Conservation (phyloP, 1,140 invertebrate species). For the Nomia melanderi region DNA sequence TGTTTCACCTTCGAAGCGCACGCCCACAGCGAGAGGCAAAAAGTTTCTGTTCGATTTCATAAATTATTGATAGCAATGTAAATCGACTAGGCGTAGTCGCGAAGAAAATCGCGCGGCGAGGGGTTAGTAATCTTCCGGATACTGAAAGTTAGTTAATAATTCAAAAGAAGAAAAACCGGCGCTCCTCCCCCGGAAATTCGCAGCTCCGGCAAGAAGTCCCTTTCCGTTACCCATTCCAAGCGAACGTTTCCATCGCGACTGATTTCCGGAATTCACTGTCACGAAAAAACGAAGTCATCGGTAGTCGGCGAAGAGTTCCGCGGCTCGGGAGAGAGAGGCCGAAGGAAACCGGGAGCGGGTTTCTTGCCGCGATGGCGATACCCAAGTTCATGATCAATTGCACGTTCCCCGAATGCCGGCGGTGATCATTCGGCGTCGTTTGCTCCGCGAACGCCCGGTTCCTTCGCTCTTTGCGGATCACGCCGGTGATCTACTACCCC, state of each 20-base stretch:
- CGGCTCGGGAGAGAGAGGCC: neutral
- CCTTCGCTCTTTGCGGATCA: constrained; percentile 46
- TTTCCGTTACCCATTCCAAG: neutral
- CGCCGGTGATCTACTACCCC: constrained; percentile 65
- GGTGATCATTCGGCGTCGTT: constrained; percentile 61
- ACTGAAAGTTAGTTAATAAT: too few relatives aligned
- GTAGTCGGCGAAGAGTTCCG: neutral
- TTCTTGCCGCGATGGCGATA: constrained; percentile 9
- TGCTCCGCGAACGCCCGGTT: constrained; percentile 24
- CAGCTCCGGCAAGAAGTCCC: too few relatives aligned
- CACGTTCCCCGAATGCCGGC: constrained; percentile 42
- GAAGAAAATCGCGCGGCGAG: too few relatives aligned
- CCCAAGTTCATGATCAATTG: constrained; percentile 53
- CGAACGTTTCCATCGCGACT: neutral
- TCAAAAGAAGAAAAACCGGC: too few relatives aligned
- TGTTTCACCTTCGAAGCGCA: too few relatives aligned
- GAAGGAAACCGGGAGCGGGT: neutral
- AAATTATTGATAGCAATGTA: too few relatives aligned
- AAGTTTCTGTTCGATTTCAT: too few relatives aligned
- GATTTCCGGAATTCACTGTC: neutral
- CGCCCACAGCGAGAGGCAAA: too few relatives aligned
- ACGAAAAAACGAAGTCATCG: neutral
- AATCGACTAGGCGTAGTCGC: too few relatives aligned
- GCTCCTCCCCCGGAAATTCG: too few relatives aligned
- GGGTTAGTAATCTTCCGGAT: too few relatives aligned